Evolutionary conservation across 2,797 vertebrate species (phyloP).

Genomic region (Eleutherodactylus coqui): DNA sequence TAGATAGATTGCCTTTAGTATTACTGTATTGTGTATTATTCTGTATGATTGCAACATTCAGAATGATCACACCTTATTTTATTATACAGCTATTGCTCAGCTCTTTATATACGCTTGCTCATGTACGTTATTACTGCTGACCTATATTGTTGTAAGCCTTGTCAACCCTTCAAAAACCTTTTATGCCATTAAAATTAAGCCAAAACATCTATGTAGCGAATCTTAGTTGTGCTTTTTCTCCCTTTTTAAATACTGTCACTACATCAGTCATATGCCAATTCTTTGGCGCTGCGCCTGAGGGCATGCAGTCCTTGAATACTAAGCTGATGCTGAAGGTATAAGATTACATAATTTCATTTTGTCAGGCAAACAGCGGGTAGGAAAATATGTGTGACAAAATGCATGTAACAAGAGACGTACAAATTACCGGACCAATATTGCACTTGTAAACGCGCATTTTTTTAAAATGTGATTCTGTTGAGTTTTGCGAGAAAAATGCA

Average conservation of each 20-base stretch:
- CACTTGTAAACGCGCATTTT: no score
- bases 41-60: background rate
- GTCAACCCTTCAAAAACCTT: background rate
- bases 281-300: slow-evolving; percentile 33
- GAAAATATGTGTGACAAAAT: slow-evolving; percentile 21
- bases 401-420: background rate
- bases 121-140: background rate
- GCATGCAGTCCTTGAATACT: slow-evolving; percentile 42
- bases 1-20: no score
- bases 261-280: slow-evolving; percentile 19
- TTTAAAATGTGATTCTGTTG: no score
- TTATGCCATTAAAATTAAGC: background rate
- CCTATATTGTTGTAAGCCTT: background rate
- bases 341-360: slow-evolving; percentile 45
- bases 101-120: background rate
- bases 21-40: no score
- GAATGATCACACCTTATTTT: background rate
- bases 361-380: background rate
- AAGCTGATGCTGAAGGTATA: slow-evolving; percentile 27
- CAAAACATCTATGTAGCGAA: slow-evolving; percentile 14
- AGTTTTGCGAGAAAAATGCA: no score
- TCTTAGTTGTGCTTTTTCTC: slow-evolving; percentile 15
- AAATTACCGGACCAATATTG: no score
- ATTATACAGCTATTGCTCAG: background rate
- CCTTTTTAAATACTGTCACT: slow-evolving; percentile 16